phyloP scores from a whole-genome alignment of 2,797 vertebrate species.

The Esox lucius region DNA sequence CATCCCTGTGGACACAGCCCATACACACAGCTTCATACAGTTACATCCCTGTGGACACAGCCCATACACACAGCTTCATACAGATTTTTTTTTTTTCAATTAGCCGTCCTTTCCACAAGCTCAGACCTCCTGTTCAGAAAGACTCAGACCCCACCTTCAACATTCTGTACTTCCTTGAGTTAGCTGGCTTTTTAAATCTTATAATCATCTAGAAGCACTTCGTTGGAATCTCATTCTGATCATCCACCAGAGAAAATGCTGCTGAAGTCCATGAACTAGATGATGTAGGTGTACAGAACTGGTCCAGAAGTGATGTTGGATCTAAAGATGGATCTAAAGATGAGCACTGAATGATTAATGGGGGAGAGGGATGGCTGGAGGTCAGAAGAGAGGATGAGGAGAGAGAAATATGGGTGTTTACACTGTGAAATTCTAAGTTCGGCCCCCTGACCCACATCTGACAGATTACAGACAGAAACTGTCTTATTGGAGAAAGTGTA shows the following conservation, averaged over 20 bases:
- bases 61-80: no score
- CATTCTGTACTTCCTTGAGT: slow-evolving; percentile 45
- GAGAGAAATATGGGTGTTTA: slow-evolving; percentile 12
- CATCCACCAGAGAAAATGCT: slow-evolving; percentile 21
- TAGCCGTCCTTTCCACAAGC: neutral
- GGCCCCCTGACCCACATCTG: slow-evolving; percentile 8
- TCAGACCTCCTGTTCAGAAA: slow-evolving; percentile 13
- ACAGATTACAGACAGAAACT: neutral
- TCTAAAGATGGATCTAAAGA: neutral
- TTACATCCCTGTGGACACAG: no score
- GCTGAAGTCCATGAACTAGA: slow-evolving; percentile 18
- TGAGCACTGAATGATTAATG: neutral
- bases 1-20: no score
- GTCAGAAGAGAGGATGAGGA: neutral
- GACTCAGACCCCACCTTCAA: slow-evolving; percentile 31
- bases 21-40: no score
- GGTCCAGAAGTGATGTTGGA: neutral
- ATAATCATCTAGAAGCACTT: slow-evolving; percentile 43
- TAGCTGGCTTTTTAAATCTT: slow-evolving; percentile 54
- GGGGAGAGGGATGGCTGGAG: neutral
- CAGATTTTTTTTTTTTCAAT: neutral
- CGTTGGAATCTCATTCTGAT: slow-evolving; percentile 11
- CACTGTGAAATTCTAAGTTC: neutral
- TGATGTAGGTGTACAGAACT: neutral
- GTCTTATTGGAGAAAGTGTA: slow-evolving; percentile 9